phyloP scores from a whole-genome alignment of 2,888 invertebrate genomes.

The Polyommatus icarus region DNA sequence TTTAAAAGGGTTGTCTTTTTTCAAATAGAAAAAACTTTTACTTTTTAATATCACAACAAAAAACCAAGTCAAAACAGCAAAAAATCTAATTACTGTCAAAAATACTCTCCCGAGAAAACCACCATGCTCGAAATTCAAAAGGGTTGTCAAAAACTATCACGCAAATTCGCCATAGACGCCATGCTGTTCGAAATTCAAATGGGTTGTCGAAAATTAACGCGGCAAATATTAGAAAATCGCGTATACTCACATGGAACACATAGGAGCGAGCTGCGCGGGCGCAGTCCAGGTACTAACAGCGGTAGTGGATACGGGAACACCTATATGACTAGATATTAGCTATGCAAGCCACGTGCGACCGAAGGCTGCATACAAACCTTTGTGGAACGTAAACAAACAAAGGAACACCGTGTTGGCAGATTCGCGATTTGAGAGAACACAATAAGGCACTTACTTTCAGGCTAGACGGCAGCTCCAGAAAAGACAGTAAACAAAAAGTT shows the following conservation, averaged over 20 bases:
- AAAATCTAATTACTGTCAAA: not conserved
- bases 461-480: too few relatives aligned
- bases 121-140: not conserved
- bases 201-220: too few relatives aligned
- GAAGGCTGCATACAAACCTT: conserved; percentile 15
- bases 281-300: conserved; percentile 62
- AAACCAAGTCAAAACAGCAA: not conserved
- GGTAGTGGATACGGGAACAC: conserved; percentile 56
- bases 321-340: not conserved
- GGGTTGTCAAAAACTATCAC: not conserved
- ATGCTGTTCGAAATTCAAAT: not conserved
- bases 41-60: not conserved
- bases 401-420: not conserved
- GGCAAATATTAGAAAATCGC: conserved; percentile 28
- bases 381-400: conserved; percentile 11
- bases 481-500: too few relatives aligned
- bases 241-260: conserved; percentile 23
- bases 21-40: not conserved
- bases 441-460: not conserved
- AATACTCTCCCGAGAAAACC: not conserved
- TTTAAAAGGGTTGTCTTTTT: not conserved
- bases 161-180: not conserved
- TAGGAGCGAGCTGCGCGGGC: conserved; percentile 46
- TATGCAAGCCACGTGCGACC: not conserved
- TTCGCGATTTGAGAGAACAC: not conserved